Conservation (phyloP, 1,140 invertebrate genomes). For the Augochlora pura region DNA sequence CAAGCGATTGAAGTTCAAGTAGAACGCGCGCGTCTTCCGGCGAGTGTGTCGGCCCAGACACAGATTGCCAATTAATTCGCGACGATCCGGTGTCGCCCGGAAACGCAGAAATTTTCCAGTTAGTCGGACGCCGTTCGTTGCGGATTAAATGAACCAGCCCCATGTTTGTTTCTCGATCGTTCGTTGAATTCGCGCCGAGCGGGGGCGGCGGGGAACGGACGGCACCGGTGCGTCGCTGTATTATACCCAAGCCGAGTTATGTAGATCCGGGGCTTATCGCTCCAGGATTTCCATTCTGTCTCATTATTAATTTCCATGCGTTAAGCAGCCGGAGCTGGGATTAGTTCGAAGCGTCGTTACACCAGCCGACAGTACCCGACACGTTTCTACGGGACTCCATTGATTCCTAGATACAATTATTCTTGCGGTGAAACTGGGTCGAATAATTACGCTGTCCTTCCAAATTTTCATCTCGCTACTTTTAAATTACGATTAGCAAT, state of each 20-base stretch:
- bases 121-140: not conserved
- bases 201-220: no score
- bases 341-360: conserved; percentile 57
- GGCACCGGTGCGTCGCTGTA: conserved; percentile 45
- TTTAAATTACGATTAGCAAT: no score
- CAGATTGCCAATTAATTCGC: conserved; percentile 22
- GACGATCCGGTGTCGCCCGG: not conserved
- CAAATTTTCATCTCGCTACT: not conserved
- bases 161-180: conserved; percentile 63
- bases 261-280: conserved; percentile 63
- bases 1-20: not conserved
- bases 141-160: conserved; percentile 59
- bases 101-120: conserved; percentile 35
- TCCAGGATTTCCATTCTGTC: conserved; percentile 66
- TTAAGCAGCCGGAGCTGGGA: conserved; percentile 55
- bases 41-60: not conserved
- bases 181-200: conserved; percentile 54
- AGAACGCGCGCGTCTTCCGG: not conserved
- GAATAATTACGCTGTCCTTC: not conserved
- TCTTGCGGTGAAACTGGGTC: not conserved
- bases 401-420: conserved; percentile 54
- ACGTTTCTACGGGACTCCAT: conserved; percentile 43
- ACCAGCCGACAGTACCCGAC: conserved; percentile 47
- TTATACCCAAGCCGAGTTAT: conserved; percentile 59
- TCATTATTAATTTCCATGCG: conserved; percentile 68